Conservation (phyloP, 2,113 vertebrate genomes). For the Gobio gobio region DNA sequence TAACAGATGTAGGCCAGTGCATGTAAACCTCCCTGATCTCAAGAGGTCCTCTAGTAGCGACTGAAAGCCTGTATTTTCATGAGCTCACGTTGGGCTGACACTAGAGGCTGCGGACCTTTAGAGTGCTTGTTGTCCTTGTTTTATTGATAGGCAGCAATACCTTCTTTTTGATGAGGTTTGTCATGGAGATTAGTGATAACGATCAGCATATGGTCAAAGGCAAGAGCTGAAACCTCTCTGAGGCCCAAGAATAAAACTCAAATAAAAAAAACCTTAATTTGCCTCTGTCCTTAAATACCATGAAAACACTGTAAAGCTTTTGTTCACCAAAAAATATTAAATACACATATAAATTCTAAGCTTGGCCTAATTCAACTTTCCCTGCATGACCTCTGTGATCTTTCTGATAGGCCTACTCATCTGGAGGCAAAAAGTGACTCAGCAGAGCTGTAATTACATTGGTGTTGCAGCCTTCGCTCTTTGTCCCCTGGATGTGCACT, state of each 20-base stretch:
- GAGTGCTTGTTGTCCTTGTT: no score
- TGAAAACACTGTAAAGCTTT: background rate
- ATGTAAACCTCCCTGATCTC: no score
- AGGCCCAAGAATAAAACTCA: conserved; percentile 2
- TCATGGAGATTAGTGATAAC: conserved; percentile 6
- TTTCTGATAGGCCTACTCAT: conserved; percentile 5
- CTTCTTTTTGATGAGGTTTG: background rate
- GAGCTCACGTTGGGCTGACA: no score
- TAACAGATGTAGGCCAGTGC: no score
- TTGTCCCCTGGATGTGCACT: background rate
- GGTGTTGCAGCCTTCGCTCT: background rate
- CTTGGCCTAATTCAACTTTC: background rate
- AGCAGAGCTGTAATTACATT: conserved; percentile 34
- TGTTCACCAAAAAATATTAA: background rate
- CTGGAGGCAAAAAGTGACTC: conserved; percentile 23
- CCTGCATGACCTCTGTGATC: background rate
- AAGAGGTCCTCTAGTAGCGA: no score
- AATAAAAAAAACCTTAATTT: background rate
- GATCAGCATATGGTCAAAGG: background rate
- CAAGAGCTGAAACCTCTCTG: background rate
- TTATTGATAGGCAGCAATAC: background rate
- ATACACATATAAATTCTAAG: background rate
- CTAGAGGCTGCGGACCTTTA: no score
- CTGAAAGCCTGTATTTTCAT: no score
- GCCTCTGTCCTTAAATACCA: background rate